Conservation (phyloP, 2,113 vertebrate genomes). For the Zosterops japonicus region DNA sequence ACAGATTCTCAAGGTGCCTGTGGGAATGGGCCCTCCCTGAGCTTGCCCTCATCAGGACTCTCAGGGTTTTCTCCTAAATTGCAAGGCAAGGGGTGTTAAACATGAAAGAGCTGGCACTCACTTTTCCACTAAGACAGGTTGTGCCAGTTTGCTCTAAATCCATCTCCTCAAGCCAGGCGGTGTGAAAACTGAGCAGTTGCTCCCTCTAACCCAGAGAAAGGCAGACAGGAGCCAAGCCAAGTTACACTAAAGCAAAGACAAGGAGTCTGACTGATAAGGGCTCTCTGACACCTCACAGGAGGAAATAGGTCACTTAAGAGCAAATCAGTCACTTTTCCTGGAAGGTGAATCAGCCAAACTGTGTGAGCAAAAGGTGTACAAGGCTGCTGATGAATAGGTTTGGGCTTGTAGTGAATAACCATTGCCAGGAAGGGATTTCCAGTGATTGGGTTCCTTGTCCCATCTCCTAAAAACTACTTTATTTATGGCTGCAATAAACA, state of each 20-base stretch:
- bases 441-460: background rate
- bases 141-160: background rate
- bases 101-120: background rate
- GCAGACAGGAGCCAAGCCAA: background rate
- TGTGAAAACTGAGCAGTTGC: background rate
- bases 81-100: background rate
- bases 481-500: background rate
- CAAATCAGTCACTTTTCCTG: background rate
- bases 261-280: background rate
- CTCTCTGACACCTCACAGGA: background rate
- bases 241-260: background rate
- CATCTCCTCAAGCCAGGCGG: background rate
- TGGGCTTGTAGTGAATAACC: background rate
- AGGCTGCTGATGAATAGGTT: background rate
- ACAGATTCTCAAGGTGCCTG: accelerated
- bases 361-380: background rate
- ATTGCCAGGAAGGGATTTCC: background rate
- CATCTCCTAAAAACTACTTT: background rate
- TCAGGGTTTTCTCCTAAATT: background rate
- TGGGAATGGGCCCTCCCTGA: background rate
- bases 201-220: background rate
- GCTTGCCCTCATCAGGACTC: background rate
- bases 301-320: background rate
- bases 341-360: background rate
- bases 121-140: background rate